Percentiles rank a stretch among this genome's conserved stretches.
These are phyloP conservation scores for Lasioglossum vierecki DNA, from an alignment of 2,888 invertebrate species.

Conservation along the genomic window DNA sequence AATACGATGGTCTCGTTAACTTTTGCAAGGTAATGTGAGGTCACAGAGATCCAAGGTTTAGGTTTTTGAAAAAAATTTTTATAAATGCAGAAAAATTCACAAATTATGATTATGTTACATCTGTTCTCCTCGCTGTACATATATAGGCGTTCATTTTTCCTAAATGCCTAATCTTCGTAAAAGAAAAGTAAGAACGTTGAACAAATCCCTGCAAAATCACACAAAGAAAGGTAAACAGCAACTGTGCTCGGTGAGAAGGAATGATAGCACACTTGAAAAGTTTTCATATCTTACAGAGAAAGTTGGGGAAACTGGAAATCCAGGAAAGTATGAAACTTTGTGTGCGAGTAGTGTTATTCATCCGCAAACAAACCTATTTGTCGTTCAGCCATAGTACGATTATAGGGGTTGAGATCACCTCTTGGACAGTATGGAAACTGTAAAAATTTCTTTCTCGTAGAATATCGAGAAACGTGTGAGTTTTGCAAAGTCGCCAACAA, in stretches of 20 bases:
- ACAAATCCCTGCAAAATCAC: background rate
- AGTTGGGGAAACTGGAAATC: background rate
- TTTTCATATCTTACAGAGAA: background rate
- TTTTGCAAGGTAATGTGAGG: too few species aligned
- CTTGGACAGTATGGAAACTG: background rate
- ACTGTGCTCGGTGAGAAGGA: background rate
- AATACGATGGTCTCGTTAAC: too few species aligned
- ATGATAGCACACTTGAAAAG: background rate
- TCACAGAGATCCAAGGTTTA: too few species aligned
- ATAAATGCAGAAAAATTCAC: too few species aligned
- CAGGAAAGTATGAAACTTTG: background rate
- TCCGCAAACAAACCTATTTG: background rate
- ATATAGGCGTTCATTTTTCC: background rate
- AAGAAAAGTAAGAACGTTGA: background rate
- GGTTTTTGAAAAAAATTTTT: too few species aligned
- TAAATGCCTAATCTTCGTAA: background rate
- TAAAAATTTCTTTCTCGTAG: background rate
- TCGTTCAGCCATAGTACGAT: background rate
- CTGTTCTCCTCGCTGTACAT: too few species aligned
- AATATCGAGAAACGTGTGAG: background rate
- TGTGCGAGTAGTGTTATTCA: background rate
- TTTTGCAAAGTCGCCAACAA: background rate
- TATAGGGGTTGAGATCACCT: background rate
- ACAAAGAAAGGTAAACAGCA: background rate
- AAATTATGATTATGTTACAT: too few species aligned